Conservation (phyloP, 2,888 invertebrate genomes). For the Agriopis leucophaearia region DNA sequence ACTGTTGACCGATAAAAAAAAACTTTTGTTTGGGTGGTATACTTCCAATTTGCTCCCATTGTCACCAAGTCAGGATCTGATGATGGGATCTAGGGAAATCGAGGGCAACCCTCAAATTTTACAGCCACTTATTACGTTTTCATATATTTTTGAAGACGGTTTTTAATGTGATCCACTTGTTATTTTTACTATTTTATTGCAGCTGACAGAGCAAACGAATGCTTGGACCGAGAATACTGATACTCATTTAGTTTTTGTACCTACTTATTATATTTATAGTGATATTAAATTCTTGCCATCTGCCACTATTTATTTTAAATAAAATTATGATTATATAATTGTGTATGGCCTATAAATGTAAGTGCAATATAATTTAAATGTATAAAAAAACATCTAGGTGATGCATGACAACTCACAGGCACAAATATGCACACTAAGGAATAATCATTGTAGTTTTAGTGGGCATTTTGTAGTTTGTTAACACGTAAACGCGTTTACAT, state of each 20-base stretch:
- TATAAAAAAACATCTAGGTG: slow-evolving; percentile 34
- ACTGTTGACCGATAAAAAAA: too few relatives aligned
- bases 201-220: too few relatives aligned
- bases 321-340: slow-evolving; percentile 32
- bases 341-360: slow-evolving; percentile 58
- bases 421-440: slow-evolving; percentile 52
- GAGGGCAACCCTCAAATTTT: too few relatives aligned
- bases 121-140: too few relatives aligned
- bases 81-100: too few relatives aligned
- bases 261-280: slow-evolving; percentile 41
- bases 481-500: slow-evolving; percentile 26
- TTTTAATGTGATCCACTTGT: too few relatives aligned
- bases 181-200: too few relatives aligned
- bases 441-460: slow-evolving; percentile 29
- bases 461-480: slow-evolving; percentile 29
- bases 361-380: slow-evolving; percentile 62
- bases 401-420: slow-evolving; percentile 48
- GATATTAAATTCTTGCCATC: slow-evolving; percentile 45
- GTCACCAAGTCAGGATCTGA: too few relatives aligned
- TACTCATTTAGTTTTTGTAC: slow-evolving; percentile 57
- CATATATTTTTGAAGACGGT: too few relatives aligned
- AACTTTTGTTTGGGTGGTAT: too few relatives aligned
- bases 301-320: slow-evolving; percentile 51
- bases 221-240: slow-evolving; percentile 37
- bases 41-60: too few relatives aligned